Evolutionary conservation across 2,797 vertebrate species (phyloP), one percentile per base, ranked within the genome.

Genomic region (Phalloptychus januarius): DNA sequence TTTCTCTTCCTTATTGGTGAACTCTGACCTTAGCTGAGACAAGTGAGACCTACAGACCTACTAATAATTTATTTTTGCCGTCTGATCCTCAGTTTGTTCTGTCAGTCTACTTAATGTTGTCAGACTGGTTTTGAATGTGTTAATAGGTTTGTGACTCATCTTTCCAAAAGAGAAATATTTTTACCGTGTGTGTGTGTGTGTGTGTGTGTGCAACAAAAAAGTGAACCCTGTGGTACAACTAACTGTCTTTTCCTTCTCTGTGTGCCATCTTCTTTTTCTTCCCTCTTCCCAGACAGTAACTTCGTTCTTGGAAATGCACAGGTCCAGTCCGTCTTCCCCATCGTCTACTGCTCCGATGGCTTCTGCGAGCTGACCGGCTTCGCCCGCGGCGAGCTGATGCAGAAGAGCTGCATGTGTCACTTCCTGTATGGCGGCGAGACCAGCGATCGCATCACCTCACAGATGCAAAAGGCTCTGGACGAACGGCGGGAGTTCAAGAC

Each of bases 301-400:
- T 96, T 96, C 18, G 95, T 96, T 61, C 92, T 96, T 75, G 95
- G 95, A 31, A 96, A 96, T 13, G 95, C 95, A 44, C 95, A 96
- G 89, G 95, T 96, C 77, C 93, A 92, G 90, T 93, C 93, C 33
- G 86, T 96, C 73, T 95, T 94, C 33, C 95, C 95, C 61, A 96
- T 96, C 0, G 95, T 96, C 75, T 96, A 96, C 88, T 96, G 95
- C 92, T 96, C 95, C 0, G 95, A 96, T 72, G 95, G 95, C 12
- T 96, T 96, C 94, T 96, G 95, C 3, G 95, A 96, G 67, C 89
- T 96, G 77, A 95, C 94, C 0, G 95, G 95, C 81, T 96, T 95
- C 7, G 94, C 95, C 79, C 94, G 95, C 0, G 95, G 94, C 1
- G 95, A 96, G 90, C 85, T 96, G 76, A 96, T 96, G 95, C 95